Conservation (phyloP, 1,140 invertebrate genomes). For the Zaprionus inermis region DNA sequence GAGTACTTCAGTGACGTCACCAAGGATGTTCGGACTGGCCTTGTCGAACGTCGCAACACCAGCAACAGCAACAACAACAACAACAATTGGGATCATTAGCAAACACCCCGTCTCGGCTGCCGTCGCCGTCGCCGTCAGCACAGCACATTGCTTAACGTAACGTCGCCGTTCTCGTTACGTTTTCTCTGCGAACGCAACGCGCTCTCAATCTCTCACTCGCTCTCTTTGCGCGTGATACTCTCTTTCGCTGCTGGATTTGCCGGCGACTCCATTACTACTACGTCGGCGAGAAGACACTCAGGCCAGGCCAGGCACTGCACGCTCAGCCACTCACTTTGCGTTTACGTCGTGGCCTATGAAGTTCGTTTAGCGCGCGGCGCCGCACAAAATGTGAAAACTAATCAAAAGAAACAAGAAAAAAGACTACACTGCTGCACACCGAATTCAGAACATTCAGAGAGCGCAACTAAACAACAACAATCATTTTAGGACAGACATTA, state of each 20-base stretch:
- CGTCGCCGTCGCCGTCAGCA: not conserved
- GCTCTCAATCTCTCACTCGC: conserved; percentile 16
- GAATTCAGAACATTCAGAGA: conserved; percentile 37
- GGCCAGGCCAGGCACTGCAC: conserved; percentile 9
- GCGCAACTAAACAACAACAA: conserved; percentile 51
- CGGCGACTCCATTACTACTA: conserved; percentile 52
- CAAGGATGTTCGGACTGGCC: conserved; percentile 14
- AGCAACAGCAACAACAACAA: conserved; percentile 12
- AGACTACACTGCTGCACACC: conserved; percentile 26
- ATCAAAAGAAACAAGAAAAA: conserved; percentile 40
- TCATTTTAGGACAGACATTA: conserved; percentile 29
- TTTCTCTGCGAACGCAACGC: conserved; percentile 33
- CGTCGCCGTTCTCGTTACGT: conserved; percentile 33
- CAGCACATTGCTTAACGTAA: conserved; percentile 27
- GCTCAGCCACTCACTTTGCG: conserved; percentile 57
- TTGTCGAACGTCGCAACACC: conserved; percentile 2
- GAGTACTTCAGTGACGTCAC: conserved; percentile 18
- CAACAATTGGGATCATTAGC: conserved; percentile 2
- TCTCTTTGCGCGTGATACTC: conserved; percentile 23
- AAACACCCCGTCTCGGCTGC: conserved; percentile 18
- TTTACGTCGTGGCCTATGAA: conserved; percentile 71
- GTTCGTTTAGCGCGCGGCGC: conserved; percentile 55
- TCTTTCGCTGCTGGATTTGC: conserved; percentile 46
- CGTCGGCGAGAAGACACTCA: conserved; percentile 37
- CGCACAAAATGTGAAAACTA: conserved; percentile 66